Percentiles rank a stretch among this genome's conserved stretches.
Evolutionary conservation across 2,888 invertebrate genomes (phyloP).

Genomic region (Conchocele bisecta): DNA sequence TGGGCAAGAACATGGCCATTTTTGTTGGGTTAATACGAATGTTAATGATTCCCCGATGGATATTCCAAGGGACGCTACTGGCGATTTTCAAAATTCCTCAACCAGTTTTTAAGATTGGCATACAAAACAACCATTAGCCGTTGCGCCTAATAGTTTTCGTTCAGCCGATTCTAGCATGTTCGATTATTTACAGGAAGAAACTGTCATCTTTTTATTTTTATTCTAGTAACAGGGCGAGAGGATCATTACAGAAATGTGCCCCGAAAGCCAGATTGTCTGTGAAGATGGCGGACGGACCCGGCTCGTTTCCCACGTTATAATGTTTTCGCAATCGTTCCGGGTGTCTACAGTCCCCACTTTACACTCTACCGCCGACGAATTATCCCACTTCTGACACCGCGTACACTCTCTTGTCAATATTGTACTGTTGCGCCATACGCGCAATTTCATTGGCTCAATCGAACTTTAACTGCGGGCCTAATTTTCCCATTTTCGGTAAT

Average conservation of each 20-base stretch:
- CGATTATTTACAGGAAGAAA: not conserved
- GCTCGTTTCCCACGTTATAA: slow-evolving; percentile 34
- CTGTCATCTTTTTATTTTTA: no score
- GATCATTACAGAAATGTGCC: no score
- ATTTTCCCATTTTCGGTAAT: slow-evolving; percentile 46
- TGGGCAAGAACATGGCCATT: no score
- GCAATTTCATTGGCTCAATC: slow-evolving; percentile 26
- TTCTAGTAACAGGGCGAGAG: no score
- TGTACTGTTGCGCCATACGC: slow-evolving; percentile 22
- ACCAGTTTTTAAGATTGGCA: no score
- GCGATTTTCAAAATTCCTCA: no score
- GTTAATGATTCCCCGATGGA: no score
- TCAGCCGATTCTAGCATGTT: not conserved
- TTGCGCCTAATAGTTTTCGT: no score
- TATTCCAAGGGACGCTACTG: no score
- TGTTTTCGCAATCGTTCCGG: slow-evolving; percentile 27
- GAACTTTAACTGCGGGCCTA: slow-evolving; percentile 32
- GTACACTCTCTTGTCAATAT: slow-evolving; percentile 33
- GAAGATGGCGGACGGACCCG: slow-evolving; percentile 13
- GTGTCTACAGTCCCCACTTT: slow-evolving; percentile 27
- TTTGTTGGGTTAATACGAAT: no score
- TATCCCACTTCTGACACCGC: slow-evolving; percentile 30
- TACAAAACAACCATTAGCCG: no score
- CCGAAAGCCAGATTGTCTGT: not conserved
- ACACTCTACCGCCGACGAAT: slow-evolving; percentile 26